These are phyloP conservation scores for Tortrix viridana DNA, from an alignment of 2,888 invertebrate species.

Conservation along the genomic window DNA sequence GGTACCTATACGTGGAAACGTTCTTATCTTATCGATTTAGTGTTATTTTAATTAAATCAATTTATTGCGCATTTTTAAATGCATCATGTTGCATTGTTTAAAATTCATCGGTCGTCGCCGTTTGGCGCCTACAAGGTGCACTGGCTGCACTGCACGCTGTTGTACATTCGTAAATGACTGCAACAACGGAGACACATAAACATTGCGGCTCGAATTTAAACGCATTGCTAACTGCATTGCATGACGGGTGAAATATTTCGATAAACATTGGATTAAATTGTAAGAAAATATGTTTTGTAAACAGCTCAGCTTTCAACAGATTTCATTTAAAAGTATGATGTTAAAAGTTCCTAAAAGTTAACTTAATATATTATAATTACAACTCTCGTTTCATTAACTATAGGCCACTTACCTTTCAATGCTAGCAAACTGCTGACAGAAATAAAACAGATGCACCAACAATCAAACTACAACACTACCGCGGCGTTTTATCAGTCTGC, in stretches of 20 bases:
- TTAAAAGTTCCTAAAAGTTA: neutral
- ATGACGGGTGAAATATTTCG: conserved; percentile 10
- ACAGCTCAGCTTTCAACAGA: neutral
- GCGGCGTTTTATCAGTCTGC: conserved; percentile 6
- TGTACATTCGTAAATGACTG: conserved; percentile 3
- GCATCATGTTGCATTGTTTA: neutral
- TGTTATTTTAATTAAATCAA: no score
- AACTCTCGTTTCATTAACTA: no score
- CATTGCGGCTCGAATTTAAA: conserved; percentile 18
- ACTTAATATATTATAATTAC: neutral
- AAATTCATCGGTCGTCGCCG: conserved; percentile 2
- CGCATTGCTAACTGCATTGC: conserved; percentile 12
- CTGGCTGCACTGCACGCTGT: conserved; percentile 12
- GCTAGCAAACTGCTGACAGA: conserved; percentile 17
- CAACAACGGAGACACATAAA: conserved; percentile 24
- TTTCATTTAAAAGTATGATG: neutral
- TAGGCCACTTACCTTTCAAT: conserved; percentile 29
- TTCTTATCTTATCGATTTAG: no score
- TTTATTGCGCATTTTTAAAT: neutral
- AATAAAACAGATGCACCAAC: conserved; percentile 21
- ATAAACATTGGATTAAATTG: conserved; percentile 4
- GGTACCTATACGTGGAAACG: no score
- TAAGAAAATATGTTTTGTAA: neutral
- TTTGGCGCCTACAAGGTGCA: conserved; percentile 9
- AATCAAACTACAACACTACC: conserved; percentile 7